Conservation (phyloP, 2,797 vertebrate species). For the Myotis daubentonii region DNA sequence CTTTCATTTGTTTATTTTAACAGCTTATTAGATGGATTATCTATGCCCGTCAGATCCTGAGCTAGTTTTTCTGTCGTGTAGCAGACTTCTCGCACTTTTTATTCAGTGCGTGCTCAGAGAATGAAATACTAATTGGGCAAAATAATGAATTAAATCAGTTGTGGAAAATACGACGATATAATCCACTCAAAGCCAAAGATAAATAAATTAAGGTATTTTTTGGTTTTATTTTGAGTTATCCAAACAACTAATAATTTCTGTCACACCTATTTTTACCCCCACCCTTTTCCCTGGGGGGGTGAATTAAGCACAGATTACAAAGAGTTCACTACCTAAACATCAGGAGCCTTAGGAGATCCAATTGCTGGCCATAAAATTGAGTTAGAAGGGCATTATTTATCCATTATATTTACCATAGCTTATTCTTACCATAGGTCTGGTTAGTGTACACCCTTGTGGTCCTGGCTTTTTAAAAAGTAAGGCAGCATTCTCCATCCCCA, state of each 20-base stretch:
- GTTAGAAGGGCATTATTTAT: background rate
- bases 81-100: background rate
- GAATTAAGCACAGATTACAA: background rate
- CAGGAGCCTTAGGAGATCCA: background rate
- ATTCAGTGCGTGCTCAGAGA: background rate
- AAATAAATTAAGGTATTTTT: slow-evolving; percentile 23
- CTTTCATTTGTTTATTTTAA: background rate
- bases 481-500: background rate
- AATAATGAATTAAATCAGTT: slow-evolving; percentile 15
- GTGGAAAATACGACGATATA: slow-evolving; percentile 11
- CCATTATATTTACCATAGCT: background rate
- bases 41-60: rapidly evolving
- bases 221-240: background rate
- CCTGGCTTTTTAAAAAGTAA: background rate
- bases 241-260: background rate
- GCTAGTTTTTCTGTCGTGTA: background rate
- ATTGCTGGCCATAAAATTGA: background rate
- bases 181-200: slow-evolving; percentile 35
- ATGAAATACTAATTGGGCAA: slow-evolving; percentile 44
- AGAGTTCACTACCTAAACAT: background rate
- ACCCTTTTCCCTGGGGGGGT: background rate
- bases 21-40: background rate
- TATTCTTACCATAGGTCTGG: background rate
- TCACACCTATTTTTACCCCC: background rate
- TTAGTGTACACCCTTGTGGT: no score